Base-by-base conservation (phyloP, 2,797 vertebrate species). In the Arrhamphus sclerolepis region DNA sequence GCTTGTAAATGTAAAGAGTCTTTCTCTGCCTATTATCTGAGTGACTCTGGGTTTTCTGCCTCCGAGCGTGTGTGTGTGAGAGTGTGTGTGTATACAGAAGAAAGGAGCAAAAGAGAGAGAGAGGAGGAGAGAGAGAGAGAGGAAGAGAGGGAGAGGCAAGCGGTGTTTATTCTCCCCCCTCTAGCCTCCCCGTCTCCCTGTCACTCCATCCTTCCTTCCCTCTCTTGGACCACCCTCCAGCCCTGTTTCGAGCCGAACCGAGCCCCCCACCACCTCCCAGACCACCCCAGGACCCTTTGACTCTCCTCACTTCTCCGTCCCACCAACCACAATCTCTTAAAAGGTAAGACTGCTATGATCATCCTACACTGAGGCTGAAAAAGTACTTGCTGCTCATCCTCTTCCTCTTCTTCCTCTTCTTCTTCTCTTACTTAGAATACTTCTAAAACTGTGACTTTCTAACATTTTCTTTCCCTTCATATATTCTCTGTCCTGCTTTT, bases 251-350 rank as follows among this genome's bases (percentile, higher is more conserved):
- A 89, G 81, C 77, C 71, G 64, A 70, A 85, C 72, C 63, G n/a
- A 59, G 70, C 78, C 77, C 80, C 79, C 68, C 62, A 64, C 70
- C 51, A 73, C 87, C 75, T 52, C 73, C 77, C 69, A 70, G 72
- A 85, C 85, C 82, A 53, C 83, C 87, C 87, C 84, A 51, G 87
- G 85, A 84, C 88, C 92, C 90, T 92, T 91, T 89, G 88, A 91
- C 91, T 92, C 85, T 93, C 93, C 92, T 90, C 78, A 88, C 87
- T 90, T 92, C 85, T 92, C 89, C 89, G 50, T 86, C 90, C 92
- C 88, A 74, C 72, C 85, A 88, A 31, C 56, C 47, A 34, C 16
- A 66, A 60, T 58, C 78, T 77, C 63, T 49, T 50, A 82, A 70
- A 90, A 92, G 92, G 92, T 93, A 92, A 90, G 92, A 83, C 52